A percentile compares a stretch with the other conserved stretches of the same genome.
Conservation (phyloP, 2,888 invertebrate genomes). For the Drosophila infuscata region DNA sequence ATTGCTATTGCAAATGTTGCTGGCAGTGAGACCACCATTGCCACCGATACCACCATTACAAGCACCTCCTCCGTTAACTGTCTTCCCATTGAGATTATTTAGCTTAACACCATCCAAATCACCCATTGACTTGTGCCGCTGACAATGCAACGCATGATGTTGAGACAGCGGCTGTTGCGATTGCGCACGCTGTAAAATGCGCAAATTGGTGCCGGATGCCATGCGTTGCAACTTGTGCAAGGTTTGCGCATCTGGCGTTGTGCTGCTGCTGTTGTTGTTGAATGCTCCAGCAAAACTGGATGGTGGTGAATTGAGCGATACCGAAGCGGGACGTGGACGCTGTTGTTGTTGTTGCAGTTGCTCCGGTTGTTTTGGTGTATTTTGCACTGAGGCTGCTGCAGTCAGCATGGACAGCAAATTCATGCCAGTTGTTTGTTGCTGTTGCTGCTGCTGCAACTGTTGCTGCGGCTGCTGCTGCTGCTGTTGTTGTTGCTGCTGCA, state of each 20-base stretch:
- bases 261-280: constrained; percentile 33
- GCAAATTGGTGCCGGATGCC: constrained; percentile 74
- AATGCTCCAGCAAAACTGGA: constrained; percentile 30
- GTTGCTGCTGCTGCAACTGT: constrained; percentile 40
- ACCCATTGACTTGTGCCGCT: constrained; percentile 91
- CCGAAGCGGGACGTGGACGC: constrained; percentile 74
- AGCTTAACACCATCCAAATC: constrained; percentile 87
- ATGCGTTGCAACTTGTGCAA: constrained; percentile 75
- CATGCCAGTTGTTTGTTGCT: constrained; percentile 59
- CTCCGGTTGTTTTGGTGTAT: constrained; percentile 47
- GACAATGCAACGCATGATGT: constrained; percentile 66
- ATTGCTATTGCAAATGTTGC: constrained; percentile 62
- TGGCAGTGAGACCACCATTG: constrained; percentile 20
- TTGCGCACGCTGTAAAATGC: constrained; percentile 73
- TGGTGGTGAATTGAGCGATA: constrained; percentile 54
- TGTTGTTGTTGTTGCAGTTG: constrained; percentile 37
- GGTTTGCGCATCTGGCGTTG: constrained; percentile 44
- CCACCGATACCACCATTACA: constrained; percentile 4
- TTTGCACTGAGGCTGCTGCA: constrained; percentile 70
- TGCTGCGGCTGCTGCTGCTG: constrained; percentile 51
- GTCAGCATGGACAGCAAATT: constrained; percentile 75
- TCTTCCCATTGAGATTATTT: constrained; percentile 81
- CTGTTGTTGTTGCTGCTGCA: constrained; percentile 51
- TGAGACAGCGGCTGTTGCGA: constrained; percentile 73
- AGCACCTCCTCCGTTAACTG: constrained; percentile 11